These are phyloP conservation scores for Platycheirus albimanus DNA, from an alignment of 2,888 invertebrate species.

Conservation along the genomic window DNA sequence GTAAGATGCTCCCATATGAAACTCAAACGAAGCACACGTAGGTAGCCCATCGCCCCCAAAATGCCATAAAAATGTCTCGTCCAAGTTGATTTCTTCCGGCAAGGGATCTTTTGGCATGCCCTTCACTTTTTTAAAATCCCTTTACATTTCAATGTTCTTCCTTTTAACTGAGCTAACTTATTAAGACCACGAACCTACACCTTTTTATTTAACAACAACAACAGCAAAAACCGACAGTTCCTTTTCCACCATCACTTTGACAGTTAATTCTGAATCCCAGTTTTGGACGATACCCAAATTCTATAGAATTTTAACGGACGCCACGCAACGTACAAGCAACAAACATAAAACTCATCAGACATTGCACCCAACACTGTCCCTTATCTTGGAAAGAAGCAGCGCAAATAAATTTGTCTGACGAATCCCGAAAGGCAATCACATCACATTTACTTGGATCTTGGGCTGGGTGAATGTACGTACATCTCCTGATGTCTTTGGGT, in stretches of 20 bases:
- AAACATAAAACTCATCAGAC: not conserved
- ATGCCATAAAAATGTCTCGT: slow-evolving; percentile 28
- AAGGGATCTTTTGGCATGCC: slow-evolving; percentile 25
- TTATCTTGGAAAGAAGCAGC: slow-evolving; percentile 1
- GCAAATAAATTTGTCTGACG: slow-evolving; percentile 54
- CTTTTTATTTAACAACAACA: too few species aligned
- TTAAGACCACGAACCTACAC: slow-evolving; percentile 32
- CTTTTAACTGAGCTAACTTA: slow-evolving; percentile 14
- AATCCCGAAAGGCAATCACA: slow-evolving; percentile 25
- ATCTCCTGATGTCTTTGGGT: slow-evolving; percentile 1
- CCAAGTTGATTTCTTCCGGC: slow-evolving; percentile 5
- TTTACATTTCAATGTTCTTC: slow-evolving; percentile 10
- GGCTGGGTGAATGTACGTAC: slow-evolving; percentile 22
- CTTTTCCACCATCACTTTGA: too few species aligned
- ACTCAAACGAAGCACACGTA: not conserved
- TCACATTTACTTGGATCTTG: not conserved
- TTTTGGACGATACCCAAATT: slow-evolving; percentile 11
- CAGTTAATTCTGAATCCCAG: slow-evolving; percentile 37
- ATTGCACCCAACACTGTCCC: slow-evolving; percentile 7
- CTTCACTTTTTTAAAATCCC: slow-evolving; percentile 22
- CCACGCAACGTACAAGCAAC: not conserved
- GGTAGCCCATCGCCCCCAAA: not conserved
- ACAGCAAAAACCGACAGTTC: too few species aligned
- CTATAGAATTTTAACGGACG: slow-evolving; percentile 2
- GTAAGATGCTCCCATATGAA: slow-evolving; percentile 4